Base-by-base conservation (phyloP, 2,113 vertebrate species). In the Tragelaphus strepsiceros region DNA sequence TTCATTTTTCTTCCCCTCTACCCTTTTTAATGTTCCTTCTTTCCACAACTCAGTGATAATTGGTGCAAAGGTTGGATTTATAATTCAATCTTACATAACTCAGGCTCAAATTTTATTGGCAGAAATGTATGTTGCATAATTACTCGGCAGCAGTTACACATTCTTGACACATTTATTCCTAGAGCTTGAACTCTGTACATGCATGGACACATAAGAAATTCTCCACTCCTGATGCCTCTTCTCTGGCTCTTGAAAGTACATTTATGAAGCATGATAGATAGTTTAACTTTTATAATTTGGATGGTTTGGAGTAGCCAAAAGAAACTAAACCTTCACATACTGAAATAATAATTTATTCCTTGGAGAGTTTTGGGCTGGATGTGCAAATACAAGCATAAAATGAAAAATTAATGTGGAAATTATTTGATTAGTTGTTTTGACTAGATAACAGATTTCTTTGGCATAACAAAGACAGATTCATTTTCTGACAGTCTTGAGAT, bases 141-240 rank as follows among this genome's bases (percentile, higher is more conserved):
- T 88, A 84, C 78, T 96, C 53, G 0, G 86, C 86, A 58, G 94
- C 39, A 46, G 32, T 83, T 59, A 93, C 2, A 19, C 82, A 83
- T 96, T 94, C 96, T 97, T 97, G 95, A 97, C 86, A 96, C 86
- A 56, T 96, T 97, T 94, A 96, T 95, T 98, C 43, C 61, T 92
- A 71, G n/a, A 92, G 30, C 53, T 74, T 97, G 58, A 95, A 90
- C 86, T 94, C 85, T 83, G 26, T 77, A 81, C 93, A 16, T 85
- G 94, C 94, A 87, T 39, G 62, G 88, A 95, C 94, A 88, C 74
- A 92, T 95, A 92, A 35, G 86, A 96, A 97, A 98, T 96, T 97
- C 96, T 81, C 74, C 86, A 89, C 88, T 91, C 51, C 43, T 59
- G 83, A 78, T 93, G 71, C 39, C 39, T 43, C 71, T 43, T 77